Base-by-base conservation (phyloP, 1,140 invertebrate species). In the Brachionus manjavacas region DNA sequence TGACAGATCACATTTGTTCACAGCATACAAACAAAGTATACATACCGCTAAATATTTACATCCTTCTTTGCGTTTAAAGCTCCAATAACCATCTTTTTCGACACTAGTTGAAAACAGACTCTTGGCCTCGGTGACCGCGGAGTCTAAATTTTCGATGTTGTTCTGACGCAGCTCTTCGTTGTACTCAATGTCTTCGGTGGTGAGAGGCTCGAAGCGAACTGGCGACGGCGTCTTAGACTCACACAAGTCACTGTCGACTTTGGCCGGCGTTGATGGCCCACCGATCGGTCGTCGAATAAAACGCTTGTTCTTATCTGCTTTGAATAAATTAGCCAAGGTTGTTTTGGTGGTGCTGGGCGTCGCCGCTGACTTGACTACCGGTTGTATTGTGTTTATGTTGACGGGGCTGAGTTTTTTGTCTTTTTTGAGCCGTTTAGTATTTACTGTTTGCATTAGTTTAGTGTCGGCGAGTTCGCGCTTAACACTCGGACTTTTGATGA, bases 31-130 rank as follows among this genome's bases (percentile, higher is more conserved):
- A 2, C 1, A 68, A 68, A n/a, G 11, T 1, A 20, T 39, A 39
- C 68, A 41, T 72, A 72, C 68, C 49, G 79, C 79, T 68, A 81
- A 81, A 68, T 81, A 81, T 81, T 81, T 81, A 81, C 79, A 81
- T 41, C 79, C 79, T 35, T 81, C 79, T 81, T 81, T 81, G 52
- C 79, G 79, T 49, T 64, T 81, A 68, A 81, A 68, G 31, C 55
- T 43, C 79, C 79, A 81, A 28, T 81, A 68, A 28, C 79, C 79
- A n/a, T 81, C 79, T 41, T 66, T 81, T 16, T 81, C 79, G 23
- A 64, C 49, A 68, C 43, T 81, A 23, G 79, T 81, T 14, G 23
- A 23, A 60, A 81, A 46, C 12, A 39, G 35, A 43, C 20, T 64
- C n/a, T 68, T 60, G 9, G 52, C 41, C 12, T 81, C 79, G 11